Conservation (phyloP, 1,140 invertebrate genomes). For the Pseudomyrmex dendroicus region DNA sequence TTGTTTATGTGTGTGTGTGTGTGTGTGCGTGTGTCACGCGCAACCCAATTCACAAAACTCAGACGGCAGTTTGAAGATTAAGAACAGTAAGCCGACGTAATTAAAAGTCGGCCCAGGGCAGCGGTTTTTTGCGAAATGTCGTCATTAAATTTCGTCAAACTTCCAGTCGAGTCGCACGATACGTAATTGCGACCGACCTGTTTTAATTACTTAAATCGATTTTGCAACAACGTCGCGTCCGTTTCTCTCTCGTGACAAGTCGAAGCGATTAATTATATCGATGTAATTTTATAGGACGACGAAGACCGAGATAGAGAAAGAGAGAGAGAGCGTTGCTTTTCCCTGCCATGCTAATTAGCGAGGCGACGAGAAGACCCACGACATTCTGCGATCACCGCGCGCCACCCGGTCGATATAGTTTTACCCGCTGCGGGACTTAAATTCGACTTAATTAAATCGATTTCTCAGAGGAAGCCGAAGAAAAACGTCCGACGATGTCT, state of each 20-base stretch:
- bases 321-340: background rate
- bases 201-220: too few species aligned
- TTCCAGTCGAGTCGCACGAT: constrained; percentile 1
- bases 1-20: background rate
- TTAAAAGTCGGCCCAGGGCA: constrained; percentile 46
- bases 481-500: background rate
- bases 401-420: constrained; percentile 18
- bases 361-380: constrained; percentile 39
- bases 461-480: constrained; percentile 1
- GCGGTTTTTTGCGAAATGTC: constrained; percentile 50
- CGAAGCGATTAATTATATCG: constrained; percentile 48
- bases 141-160: constrained; percentile 44
- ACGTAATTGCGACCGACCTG: constrained; percentile 21
- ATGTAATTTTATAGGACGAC: constrained; percentile 34
- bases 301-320: background rate
- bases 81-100: constrained; percentile 33
- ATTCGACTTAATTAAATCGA: constrained; percentile 52
- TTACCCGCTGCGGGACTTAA: constrained; percentile 9
- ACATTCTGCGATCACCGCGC: background rate
- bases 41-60: constrained; percentile 4
- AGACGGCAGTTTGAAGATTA: constrained; percentile 10
- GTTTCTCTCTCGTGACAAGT: constrained; percentile 1
- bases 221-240: too few species aligned
- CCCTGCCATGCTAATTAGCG: constrained; percentile 34
- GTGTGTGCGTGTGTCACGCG: too few species aligned